Evolutionary conservation across 2,113 vertebrate genomes (phyloP), one percentile per base, ranked within the genome.

Genomic region (Dendropsophus ebraccatus): DNA sequence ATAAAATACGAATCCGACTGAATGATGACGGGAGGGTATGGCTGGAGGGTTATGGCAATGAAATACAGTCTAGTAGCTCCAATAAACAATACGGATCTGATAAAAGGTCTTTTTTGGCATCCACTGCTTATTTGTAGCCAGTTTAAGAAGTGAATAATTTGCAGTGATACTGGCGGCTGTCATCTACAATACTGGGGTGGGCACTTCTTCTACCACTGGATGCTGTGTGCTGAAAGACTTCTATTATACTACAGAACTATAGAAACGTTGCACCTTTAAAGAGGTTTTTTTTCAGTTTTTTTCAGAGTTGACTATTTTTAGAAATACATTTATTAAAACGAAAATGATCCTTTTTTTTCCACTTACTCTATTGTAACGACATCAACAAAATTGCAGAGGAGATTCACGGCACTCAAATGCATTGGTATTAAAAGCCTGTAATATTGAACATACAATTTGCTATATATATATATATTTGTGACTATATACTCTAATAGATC

Each of bases 391-490:
- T 87, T 35, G 78, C 78, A 81, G 76, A 60, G 84, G 52, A 81
- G 81, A 60, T 81, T 86, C 85, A 87, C 85, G 74, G 78, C 85
- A 87, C 85, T 87, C 78, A 49, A 86, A 80, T 86, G 84, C 84
- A 86, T n/a, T n/a, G 30, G 32, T 72, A 60, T 58, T 49, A 81
- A 85, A 87, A 87, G 77, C 85, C 52, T 60, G 72, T 86, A 70
- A 86, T 87, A 87, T 74, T 81, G 30, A 87, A 87, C 85, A 87
- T 87, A 81, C 85, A 73, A 50, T 87, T 81, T 87, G 85, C 77
- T 62, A 87, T 87, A 41, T 41, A 41, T 41, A 41, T 41, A 41
- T 41, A 81, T 87, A 69, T 80, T 47, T 80, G 49, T 70, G 67
- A 81, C 77, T 87, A 86, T 73, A 87, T 87, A 87, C 30, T 81